These are phyloP conservation scores for Phocoena sinus DNA, from an alignment of 2,113 vertebrate genomes.

Conservation along the genomic window DNA sequence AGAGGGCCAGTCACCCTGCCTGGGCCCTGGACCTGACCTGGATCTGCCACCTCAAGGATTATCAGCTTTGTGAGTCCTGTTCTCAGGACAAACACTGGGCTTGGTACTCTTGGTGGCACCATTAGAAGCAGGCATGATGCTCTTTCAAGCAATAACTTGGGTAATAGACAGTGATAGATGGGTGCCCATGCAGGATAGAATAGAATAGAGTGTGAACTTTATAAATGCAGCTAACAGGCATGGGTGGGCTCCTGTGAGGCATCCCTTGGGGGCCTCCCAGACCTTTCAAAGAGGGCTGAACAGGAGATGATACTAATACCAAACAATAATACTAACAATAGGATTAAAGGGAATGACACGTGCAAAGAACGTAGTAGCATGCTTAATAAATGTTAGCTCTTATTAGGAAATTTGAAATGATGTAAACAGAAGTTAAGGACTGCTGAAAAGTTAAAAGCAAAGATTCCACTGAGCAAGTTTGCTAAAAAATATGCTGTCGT, in stretches of 20 bases:
- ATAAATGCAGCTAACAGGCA: neutral
- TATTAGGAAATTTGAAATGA: neutral
- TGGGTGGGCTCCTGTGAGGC: neutral
- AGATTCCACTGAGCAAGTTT: neutral
- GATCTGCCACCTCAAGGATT: neutral
- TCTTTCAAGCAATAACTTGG: neutral
- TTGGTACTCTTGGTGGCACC: neutral
- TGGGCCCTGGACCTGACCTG: too few species aligned
- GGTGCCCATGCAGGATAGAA: fast-evolving
- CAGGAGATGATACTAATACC: neutral
- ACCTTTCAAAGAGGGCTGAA: too few species aligned
- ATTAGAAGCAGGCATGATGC: neutral
- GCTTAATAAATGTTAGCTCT: neutral
- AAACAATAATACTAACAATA: neutral
- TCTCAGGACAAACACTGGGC: neutral
- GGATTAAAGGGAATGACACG: neutral
- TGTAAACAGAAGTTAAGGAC: neutral
- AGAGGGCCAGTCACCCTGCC: fast-evolving
- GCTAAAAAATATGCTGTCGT: neutral
- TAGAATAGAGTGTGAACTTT: fast-evolving
- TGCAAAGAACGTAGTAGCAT: neutral
- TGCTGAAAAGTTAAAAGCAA: neutral
- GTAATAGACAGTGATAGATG: too few species aligned
- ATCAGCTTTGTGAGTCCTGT: neutral
- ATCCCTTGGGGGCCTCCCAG: neutral